A percentile compares a stretch with the other conserved stretches of the same genome.
Conservation (phyloP, 2,113 vertebrate genomes). For the Hylia prasina region DNA sequence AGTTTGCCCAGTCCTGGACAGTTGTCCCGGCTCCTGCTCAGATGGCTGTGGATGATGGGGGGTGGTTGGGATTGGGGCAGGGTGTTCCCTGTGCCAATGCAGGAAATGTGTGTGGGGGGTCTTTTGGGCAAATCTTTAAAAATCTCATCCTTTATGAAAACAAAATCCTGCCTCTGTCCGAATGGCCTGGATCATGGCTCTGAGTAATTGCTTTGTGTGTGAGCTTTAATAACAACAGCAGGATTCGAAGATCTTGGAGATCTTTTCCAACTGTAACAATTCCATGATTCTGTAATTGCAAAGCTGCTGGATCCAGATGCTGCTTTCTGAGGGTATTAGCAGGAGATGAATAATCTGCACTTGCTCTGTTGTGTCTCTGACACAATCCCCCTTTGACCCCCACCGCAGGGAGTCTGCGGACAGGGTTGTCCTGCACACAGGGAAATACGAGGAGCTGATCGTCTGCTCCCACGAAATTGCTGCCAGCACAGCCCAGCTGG, state of each 20-base stretch:
- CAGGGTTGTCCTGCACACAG: slow-evolving; percentile 90
- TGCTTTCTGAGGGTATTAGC: background rate
- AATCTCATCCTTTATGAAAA: background rate
- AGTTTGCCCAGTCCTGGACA: background rate
- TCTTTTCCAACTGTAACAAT: background rate
- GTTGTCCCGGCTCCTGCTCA: background rate
- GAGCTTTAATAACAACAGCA: background rate
- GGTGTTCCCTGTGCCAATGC: background rate
- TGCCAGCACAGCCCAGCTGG: slow-evolving; percentile 94
- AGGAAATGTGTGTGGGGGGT: background rate
- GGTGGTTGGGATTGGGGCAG: background rate
- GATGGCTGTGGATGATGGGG: background rate
- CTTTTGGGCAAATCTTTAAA: background rate
- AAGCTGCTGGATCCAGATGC: background rate
- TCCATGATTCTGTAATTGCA: background rate
- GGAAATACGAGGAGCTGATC: slow-evolving; percentile 94
- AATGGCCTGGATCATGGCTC: background rate
- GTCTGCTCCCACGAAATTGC: slow-evolving; percentile 97
- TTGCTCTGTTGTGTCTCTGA: background rate
- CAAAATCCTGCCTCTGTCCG: background rate
- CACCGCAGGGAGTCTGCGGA: slow-evolving; percentile 86
- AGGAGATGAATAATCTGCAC: background rate
- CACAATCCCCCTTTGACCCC: accelerated
- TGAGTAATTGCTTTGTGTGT: background rate
- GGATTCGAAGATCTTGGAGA: background rate